phyloP scores from a whole-genome alignment of 1,140 invertebrate species.

The Sinella curviseta region DNA sequence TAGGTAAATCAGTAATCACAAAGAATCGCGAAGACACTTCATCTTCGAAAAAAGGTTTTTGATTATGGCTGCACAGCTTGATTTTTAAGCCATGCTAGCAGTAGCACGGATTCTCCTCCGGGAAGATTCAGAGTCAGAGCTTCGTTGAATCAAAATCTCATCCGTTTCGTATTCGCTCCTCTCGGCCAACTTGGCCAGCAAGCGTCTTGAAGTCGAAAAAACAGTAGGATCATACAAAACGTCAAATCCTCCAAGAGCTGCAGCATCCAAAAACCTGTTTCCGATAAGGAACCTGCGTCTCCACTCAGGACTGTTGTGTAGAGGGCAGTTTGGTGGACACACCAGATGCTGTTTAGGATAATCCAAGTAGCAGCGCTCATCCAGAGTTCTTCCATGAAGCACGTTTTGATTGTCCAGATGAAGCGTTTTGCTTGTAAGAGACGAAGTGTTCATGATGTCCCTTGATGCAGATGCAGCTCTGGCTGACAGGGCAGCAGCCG shows the following conservation, averaged over 20 bases:
- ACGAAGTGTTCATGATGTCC: constrained; percentile 19
- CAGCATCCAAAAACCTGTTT: constrained; percentile 34
- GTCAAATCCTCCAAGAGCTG: constrained; percentile 34
- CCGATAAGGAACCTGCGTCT: constrained; percentile 23
- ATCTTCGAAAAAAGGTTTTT: too few species aligned
- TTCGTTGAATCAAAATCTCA: background rate
- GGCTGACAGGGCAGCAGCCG: constrained; percentile 7
- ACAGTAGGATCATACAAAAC: constrained; percentile 31
- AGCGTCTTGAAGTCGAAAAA: background rate
- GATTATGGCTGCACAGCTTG: too few species aligned
- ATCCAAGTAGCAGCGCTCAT: constrained; percentile 22
- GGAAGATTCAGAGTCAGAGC: background rate
- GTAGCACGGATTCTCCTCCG: background rate
- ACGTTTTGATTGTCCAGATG: constrained; percentile 6
- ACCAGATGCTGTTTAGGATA: constrained; percentile 33
- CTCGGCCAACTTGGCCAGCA: background rate
- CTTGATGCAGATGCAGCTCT: background rate
- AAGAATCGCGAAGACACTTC: background rate
- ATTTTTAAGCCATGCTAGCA: too few species aligned
- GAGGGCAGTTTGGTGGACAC: constrained; percentile 21
- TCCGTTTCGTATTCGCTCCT: background rate
- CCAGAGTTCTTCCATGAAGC: constrained; percentile 12
- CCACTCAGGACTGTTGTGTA: constrained; percentile 27
- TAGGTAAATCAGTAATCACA: background rate
- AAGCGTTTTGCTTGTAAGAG: constrained; percentile 23